Evolutionary conservation across 2,888 invertebrate species (phyloP), one percentile per base, ranked within the genome.

Genomic region (Crocallis elinguaria): DNA sequence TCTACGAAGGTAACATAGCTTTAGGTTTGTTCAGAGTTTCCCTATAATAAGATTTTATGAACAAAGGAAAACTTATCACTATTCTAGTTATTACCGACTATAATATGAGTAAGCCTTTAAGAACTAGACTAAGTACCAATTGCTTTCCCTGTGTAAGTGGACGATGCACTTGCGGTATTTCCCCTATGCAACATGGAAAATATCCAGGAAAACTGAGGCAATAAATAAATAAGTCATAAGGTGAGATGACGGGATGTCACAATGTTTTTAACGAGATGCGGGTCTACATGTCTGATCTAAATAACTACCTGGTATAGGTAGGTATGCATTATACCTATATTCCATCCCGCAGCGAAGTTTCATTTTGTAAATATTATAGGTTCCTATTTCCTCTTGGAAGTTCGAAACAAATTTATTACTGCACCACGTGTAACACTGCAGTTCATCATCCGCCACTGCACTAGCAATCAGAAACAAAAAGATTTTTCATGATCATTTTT

Each of bases 251-350:
- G 3, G 2, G 14, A n/a, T 27, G n/a, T 8, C 9, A 25, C n/a
- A 3, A 5, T 14, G 14, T n/a, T 33, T 45, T 52, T 32, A 8
- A 33, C 7, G 27, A 45, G 12, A 58, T 54, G 48, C 48, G 46
- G 49, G 50, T 39, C 33, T 35, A 23, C 45, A 46, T 38, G 4
- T 12, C 19, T 36, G 23, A 13, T 14, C 19, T 11, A 29, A 37
- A 38, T 38, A 14, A 7, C 19, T 11, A 4, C 3, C 12, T 1
- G 9, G 4, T 12, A 29, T 29, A 1, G 1, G 3, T 29, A 29
- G 2, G 11, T n/a, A 27, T 27, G 8, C 23, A 23, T 8, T n/a
- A n/a, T n/a, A n/a, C n/a, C n/a, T n/a, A n/a, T n/a, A n/a, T n/a
- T n/a, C n/a, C n/a, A n/a, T n/a, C n/a, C n/a, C n/a, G n/a, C n/a